Evolutionary conservation across 1,140 invertebrate species (phyloP).

Genomic region (Sesamia nonagrioides): DNA sequence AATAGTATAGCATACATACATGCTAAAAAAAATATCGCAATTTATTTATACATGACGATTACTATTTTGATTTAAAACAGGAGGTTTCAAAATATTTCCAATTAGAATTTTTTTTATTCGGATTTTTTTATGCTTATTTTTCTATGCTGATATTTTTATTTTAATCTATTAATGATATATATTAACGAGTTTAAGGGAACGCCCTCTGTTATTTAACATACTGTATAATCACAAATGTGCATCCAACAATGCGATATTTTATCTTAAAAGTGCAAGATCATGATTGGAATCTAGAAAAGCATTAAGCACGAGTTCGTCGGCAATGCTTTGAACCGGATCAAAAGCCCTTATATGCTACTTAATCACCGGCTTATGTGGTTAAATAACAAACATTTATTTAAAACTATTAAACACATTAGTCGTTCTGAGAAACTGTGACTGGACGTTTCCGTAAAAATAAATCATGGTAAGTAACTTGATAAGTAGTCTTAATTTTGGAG

Average conservation of each 20-base stretch:
- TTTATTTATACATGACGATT: too few relatives aligned
- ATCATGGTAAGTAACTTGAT: conserved; percentile 14
- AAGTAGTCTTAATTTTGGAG: too few relatives aligned
- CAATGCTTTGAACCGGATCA: conserved; percentile 10
- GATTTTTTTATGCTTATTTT: too few relatives aligned
- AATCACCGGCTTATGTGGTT: conserved; percentile 8
- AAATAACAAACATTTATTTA: conserved; percentile 29
- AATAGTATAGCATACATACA: too few relatives aligned
- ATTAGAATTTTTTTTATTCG: too few relatives aligned
- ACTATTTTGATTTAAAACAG: too few relatives aligned
- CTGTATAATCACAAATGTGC: not conserved
- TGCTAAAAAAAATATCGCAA: too few relatives aligned
- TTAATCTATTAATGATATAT: too few relatives aligned
- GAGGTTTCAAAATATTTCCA: too few relatives aligned
- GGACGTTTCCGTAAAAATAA: conserved; percentile 31
- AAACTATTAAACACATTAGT: not conserved
- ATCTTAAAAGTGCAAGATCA: conserved; percentile 27
- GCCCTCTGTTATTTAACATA: too few relatives aligned
- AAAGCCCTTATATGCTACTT: conserved; percentile 9
- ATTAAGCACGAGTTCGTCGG: not conserved
- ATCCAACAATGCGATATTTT: not conserved
- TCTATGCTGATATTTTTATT: too few relatives aligned
- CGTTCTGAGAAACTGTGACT: conserved; percentile 10
- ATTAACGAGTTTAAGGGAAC: too few relatives aligned
- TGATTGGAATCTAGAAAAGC: not conserved